Evolutionary conservation across 1,140 invertebrate species (phyloP), one percentile per base, ranked within the genome.

Genomic region (Thaumetopoea pityocampa): DNA sequence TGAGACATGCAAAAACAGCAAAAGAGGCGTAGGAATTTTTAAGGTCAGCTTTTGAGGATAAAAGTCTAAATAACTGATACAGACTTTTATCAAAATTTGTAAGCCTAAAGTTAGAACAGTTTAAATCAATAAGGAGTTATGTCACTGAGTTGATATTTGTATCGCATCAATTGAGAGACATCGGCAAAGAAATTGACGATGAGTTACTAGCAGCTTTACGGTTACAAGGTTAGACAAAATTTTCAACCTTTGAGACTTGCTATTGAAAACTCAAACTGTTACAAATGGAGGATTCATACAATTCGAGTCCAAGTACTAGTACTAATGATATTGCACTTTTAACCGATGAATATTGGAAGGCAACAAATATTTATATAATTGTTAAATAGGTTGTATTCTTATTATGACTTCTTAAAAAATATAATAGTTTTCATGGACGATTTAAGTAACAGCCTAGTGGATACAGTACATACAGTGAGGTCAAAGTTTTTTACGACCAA

Each of bases 181-280:
- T 24, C 3, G 23, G 23, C 3, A 24, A 24, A n/a, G 23, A 24
- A 8, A 9, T 24, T 9, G 38, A 42, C n/a, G 38, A 42, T 32
- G 38, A 32, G 17, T 8, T 42, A 12, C 15, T 32, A 9, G 38
- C 38, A 12, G 38, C 38, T 3, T 8, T 42, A 3, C 17, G 23
- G 27, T 14, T 42, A 8, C 38, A 42, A 24, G 38, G 38, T 12
- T 12, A 32, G 6, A 30, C 38, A 3, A 18, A 30, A 10, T 10
- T 7, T 3, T 41, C 30, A 4, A 17, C 5, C 2, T 11, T 41
- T 5, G 30, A 26, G 2, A 41, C 27, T 1, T 26, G 30, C 15
- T 29, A 29, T 15, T 9, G 29, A 2, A 30, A 28, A 28, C 18
- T n/a, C 4, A 41, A 41, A 19, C 27, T 41, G 5, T 15, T 29